Evolutionary conservation across 2,888 invertebrate species (phyloP).

Genomic region (Melikaiella ostensackeni): DNA sequence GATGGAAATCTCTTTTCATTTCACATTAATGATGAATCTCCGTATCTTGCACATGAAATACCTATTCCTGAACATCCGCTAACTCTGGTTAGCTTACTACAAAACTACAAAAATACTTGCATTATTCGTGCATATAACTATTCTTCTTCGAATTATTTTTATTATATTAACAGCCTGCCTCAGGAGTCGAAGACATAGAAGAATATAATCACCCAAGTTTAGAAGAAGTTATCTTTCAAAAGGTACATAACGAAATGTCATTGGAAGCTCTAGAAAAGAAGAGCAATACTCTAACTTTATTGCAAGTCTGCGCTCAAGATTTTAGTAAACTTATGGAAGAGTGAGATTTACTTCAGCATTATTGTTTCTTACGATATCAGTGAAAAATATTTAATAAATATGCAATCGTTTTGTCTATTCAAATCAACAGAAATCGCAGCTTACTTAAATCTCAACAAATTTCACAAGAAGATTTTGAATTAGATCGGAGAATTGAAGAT

Average conservation of each 20-base stretch:
- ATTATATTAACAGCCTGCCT: conserved; percentile 35
- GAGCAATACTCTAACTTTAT: conserved; percentile 79
- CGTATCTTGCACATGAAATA: conserved; percentile 40
- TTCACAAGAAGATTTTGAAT: conserved; percentile 81
- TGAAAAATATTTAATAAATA: conserved; percentile 11
- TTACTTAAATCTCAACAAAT: conserved; percentile 82
- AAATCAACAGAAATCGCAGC: conserved; percentile 78
- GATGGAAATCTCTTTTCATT: conserved; percentile 90
- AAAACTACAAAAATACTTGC: neutral
- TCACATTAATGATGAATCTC: conserved; percentile 62
- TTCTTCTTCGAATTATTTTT: neutral
- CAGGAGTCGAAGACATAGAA: conserved; percentile 73
- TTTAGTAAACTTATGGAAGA: conserved; percentile 80
- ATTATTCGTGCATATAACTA: neutral
- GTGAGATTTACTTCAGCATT: conserved; percentile 64
- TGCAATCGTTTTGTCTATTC: neutral
- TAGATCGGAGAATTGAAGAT: conserved; percentile 83
- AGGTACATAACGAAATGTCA: conserved; percentile 82
- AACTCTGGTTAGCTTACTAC: conserved; percentile 38
- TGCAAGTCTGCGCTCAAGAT: conserved; percentile 80
- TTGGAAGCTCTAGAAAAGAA: conserved; percentile 83
- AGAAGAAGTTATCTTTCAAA: conserved; percentile 86
- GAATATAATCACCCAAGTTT: conserved; percentile 76
- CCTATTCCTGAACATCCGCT: conserved; percentile 44
- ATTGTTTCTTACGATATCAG: conserved; percentile 21